These are phyloP conservation scores for Pseudomyrmex gracilis DNA, from an alignment of 1,140 invertebrate genomes.

Conservation along the genomic window DNA sequence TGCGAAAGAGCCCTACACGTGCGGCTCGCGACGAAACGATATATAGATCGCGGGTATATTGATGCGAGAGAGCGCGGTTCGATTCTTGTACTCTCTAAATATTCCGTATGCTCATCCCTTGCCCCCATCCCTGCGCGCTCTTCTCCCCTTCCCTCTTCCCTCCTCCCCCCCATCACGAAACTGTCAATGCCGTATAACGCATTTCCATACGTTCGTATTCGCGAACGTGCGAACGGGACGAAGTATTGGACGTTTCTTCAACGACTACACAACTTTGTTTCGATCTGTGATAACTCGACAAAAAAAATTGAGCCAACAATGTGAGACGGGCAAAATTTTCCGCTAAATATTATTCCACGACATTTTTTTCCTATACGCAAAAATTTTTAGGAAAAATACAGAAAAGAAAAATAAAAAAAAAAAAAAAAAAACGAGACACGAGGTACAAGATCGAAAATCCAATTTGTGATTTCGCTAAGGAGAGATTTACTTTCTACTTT, in stretches of 20 bases:
- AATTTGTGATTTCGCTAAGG: too few relatives aligned
- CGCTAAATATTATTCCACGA: too few relatives aligned
- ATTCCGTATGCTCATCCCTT: conserved; percentile 68
- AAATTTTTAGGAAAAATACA: too few relatives aligned
- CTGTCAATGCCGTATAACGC: conserved; percentile 57
- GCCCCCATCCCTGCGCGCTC: background rate
- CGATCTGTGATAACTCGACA: background rate
- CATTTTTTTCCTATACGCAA: too few relatives aligned
- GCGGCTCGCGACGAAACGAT: conserved; percentile 69
- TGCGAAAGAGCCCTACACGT: conserved; percentile 27
- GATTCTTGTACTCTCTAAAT: conserved; percentile 81
- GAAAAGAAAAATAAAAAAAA: too few relatives aligned
- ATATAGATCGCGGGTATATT: conserved; percentile 81
- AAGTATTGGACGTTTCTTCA: conserved; percentile 34
- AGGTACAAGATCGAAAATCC: too few relatives aligned
- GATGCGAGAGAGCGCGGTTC: conserved; percentile 75
- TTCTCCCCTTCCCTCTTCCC: too few relatives aligned
- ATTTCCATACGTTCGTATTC: conserved; percentile 65
- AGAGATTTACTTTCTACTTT: conserved; percentile 30
- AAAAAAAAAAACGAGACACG: too few relatives aligned
- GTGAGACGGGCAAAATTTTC: too few relatives aligned
- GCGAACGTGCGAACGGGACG: conserved; percentile 36
- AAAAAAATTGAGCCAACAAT: background rate
- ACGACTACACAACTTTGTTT: background rate
- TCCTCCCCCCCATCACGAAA: background rate